phyloP scores from a whole-genome alignment of 1,140 invertebrate genomes.

The Sminthurides bifidus region DNA sequence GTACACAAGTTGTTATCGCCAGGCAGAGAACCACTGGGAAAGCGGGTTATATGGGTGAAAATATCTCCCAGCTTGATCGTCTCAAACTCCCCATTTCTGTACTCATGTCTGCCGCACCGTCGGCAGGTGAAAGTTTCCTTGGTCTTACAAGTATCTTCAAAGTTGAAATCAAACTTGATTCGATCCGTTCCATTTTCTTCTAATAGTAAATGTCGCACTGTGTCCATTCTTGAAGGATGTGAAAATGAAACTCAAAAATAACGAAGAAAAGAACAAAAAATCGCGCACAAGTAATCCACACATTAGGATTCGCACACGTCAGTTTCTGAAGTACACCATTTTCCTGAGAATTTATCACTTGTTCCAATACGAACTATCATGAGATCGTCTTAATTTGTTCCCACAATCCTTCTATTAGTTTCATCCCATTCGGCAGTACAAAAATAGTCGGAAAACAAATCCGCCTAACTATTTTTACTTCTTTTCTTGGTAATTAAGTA shows the following conservation, averaged over 20 bases:
- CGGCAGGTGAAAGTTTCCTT: conserved; percentile 18
- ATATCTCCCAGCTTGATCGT: conserved; percentile 29
- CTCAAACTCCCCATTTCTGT: conserved; percentile 25
- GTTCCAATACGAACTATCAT: too few species aligned
- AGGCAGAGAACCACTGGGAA: background rate
- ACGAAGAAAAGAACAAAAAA: background rate
- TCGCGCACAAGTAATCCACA: background rate
- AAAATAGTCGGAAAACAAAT: too few species aligned
- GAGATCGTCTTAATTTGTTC: too few species aligned
- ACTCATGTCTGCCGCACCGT: conserved; percentile 14
- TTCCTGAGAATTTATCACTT: too few species aligned
- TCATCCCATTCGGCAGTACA: too few species aligned
- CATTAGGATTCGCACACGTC: background rate
- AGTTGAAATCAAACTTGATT: background rate
- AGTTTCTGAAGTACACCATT: background rate
- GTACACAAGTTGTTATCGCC: conserved; percentile 1
- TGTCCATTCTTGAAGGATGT: conserved; percentile 14
- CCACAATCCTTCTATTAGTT: too few species aligned
- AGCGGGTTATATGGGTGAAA: conserved; percentile 24
- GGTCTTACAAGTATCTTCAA: background rate
- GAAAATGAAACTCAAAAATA: too few species aligned
- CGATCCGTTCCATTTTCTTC: conserved; percentile 16
- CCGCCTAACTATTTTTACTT: too few species aligned
- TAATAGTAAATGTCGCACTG: conserved; percentile 3
- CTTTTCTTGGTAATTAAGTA: too few species aligned